phyloP scores from a whole-genome alignment of 2,888 invertebrate genomes.

The Stratiomys singularior region DNA sequence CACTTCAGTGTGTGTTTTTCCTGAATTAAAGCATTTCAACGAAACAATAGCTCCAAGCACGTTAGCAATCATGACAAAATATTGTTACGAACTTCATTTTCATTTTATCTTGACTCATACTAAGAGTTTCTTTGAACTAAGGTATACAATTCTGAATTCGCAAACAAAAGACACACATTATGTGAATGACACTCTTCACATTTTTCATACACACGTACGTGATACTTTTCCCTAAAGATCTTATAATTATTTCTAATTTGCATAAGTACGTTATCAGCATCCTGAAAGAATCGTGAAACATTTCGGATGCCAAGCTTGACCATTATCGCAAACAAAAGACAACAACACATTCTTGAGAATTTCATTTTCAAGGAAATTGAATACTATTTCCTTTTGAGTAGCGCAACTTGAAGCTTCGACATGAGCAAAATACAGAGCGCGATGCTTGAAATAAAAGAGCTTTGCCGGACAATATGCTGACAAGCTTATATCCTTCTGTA shows the following conservation, averaged over 20 bases:
- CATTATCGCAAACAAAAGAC: not conserved
- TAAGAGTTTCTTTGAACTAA: no score
- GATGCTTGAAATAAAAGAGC: not conserved
- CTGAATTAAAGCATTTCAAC: no score
- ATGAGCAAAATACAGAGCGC: not conserved
- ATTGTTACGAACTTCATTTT: no score
- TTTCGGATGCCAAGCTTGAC: not conserved
- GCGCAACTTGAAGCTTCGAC: not conserved
- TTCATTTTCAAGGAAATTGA: not conserved
- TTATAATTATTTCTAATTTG: constrained; percentile 9
- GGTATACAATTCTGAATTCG: no score
- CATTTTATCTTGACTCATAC: no score
- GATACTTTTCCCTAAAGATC: not conserved
- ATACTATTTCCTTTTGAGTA: not conserved
- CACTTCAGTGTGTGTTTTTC: no score
- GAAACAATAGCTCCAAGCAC: no score
- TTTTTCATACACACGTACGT: not conserved
- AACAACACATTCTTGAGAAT: not conserved
- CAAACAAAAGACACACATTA: not conserved
- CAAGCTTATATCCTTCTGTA: constrained; percentile 23
- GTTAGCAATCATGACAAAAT: no score
- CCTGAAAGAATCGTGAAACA: not conserved
- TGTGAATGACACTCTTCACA: not conserved
- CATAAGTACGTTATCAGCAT: not conserved
- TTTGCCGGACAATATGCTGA: constrained; percentile 23